Percentiles rank a stretch among this genome's conserved stretches.
phyloP scores from a whole-genome alignment of 2,797 vertebrate species.

The Heliangelus exortis region DNA sequence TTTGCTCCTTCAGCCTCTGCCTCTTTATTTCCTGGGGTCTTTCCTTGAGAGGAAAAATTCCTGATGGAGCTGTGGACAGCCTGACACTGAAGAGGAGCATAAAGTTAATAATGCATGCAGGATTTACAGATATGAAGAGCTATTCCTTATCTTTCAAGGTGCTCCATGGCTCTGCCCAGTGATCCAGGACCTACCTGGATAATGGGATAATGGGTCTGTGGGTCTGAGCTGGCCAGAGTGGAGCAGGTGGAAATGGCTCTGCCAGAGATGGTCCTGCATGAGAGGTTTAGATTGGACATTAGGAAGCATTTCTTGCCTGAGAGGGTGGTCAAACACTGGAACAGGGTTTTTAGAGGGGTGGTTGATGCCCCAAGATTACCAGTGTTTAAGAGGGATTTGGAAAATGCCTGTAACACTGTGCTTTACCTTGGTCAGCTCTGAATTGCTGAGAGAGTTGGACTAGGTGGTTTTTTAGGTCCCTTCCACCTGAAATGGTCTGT shows the following conservation, averaged over 20 bases:
- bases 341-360: background rate
- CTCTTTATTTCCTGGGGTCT: background rate
- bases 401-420: background rate
- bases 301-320: background rate
- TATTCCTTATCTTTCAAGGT: background rate
- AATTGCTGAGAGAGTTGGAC: background rate
- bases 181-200: background rate
- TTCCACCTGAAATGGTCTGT: background rate
- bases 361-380: too few relatives aligned
- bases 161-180: accelerated
- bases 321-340: background rate
- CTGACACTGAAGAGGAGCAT: background rate
- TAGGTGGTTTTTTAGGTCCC: too few relatives aligned
- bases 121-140: background rate
- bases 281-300: background rate
- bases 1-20: background rate
- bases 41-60: background rate
- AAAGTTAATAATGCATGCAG: accelerated
- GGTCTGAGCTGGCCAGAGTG: background rate
- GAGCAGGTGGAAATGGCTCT: background rate
- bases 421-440: background rate
- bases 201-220: accelerated
- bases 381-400: background rate
- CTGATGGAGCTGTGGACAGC: background rate
- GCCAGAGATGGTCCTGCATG: background rate